Evolutionary conservation across 2,113 vertebrate species (phyloP), one percentile per base, ranked within the genome.

Genomic region (Fulica atra): DNA sequence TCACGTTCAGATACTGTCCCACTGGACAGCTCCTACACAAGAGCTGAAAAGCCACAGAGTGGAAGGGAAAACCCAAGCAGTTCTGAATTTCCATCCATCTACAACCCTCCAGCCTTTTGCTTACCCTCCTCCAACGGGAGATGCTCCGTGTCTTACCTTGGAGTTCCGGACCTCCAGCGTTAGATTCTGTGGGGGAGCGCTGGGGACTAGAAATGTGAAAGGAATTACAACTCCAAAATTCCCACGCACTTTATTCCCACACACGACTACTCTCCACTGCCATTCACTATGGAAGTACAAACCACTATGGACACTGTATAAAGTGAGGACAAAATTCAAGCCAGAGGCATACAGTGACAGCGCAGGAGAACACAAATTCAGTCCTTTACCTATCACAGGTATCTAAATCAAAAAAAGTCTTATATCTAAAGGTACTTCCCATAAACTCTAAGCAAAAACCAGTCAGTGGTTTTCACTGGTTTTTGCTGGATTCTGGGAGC

Each of bases 81-180:
- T 56, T 42, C 76, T 16, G 17, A 46, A 40, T 56, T 25, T 8
- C 40, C 31, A 9, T 16, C 3, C 2, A 7, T 28, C 19, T 28
- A 7, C 72, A 40, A 51, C 16, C 50, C 20, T 23, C 63, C 38
- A 59, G 28, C 4, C 38, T 19, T 71, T 88, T 23, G 16, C 36
- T 17, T 38, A 35, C 23, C 42, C 53, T 3, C 1, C 16, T 29
- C 8, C 15, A 85, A 44, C 6, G 65, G 72, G 15, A 86, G 74
- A 29, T 70, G 36, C 19, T 74, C 20, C 35, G 48, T 64, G 16
- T 59, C 97, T 98, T 98, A 99, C 99, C 99, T 99, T 99, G 86
- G 99, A 99, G 97, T 99, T 99, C 93, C 99, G 99, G 9, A 99
- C 99, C 97, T 99, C 99, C 97, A 99, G 95, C 1, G 99, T 99